Conservation (phyloP, 2,113 vertebrate genomes). For the Aramus guarauna region DNA sequence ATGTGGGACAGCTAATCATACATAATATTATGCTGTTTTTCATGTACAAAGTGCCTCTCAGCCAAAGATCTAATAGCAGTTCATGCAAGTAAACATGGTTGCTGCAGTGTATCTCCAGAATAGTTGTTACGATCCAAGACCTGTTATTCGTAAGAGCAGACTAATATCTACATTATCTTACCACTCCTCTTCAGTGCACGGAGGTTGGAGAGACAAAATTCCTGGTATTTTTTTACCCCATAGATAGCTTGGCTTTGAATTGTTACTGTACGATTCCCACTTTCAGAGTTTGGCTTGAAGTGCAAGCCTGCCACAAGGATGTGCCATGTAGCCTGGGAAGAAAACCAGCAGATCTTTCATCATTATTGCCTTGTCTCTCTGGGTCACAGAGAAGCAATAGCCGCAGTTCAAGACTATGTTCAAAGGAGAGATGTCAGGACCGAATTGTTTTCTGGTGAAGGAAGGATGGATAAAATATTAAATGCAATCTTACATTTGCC, state of each 20-base stretch:
- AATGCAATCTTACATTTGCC: slow-evolving; percentile 25
- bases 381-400: slow-evolving; percentile 40
- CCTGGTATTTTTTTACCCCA: background rate
- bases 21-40: slow-evolving; percentile 15
- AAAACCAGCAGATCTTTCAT: slow-evolving; percentile 51
- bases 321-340: slow-evolving; percentile 18
- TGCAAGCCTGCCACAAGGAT: background rate
- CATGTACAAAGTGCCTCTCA: background rate
- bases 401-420: slow-evolving; percentile 22
- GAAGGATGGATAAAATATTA: slow-evolving; percentile 65
- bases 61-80: background rate
- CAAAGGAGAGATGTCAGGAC: slow-evolving; percentile 46
- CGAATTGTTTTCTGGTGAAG: slow-evolving; percentile 55
- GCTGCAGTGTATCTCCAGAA: background rate
- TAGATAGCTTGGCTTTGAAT: background rate
- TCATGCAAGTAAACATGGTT: background rate
- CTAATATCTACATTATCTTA: background rate
- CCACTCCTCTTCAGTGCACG: background rate
- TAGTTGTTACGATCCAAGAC: background rate
- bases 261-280: background rate
- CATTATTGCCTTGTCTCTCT: slow-evolving; percentile 38
- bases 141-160: background rate
- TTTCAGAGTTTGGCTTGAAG: background rate
- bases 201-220: background rate
- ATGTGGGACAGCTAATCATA: background rate